A percentile compares a stretch with the other conserved stretches of the same genome.
phyloP scores from a whole-genome alignment of 2,797 vertebrate genomes.

The Xiphorhynchus erythropygius region DNA sequence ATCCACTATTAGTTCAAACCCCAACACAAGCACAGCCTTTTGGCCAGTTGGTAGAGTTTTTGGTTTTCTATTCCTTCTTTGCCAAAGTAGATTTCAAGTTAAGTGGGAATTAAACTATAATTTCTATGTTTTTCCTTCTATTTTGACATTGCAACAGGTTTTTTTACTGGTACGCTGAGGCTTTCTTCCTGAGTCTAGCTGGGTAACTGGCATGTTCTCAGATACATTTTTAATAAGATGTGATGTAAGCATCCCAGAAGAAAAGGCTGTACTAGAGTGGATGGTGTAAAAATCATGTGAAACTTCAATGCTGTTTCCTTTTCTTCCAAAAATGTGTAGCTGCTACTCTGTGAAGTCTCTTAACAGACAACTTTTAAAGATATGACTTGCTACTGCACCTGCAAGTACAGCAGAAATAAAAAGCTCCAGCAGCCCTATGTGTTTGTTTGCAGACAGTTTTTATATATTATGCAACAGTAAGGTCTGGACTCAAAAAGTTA shows the following conservation, averaged over 20 bases:
- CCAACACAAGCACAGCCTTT: rapidly evolving
- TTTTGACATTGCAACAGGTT: not conserved
- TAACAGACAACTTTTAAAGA: not conserved
- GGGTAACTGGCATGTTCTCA: not conserved
- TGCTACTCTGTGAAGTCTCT: not conserved
- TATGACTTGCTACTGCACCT: not conserved
- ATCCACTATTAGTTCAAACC: not conserved
- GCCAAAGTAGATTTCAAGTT: not conserved
- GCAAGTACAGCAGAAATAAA: not conserved
- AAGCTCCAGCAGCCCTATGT: not conserved
- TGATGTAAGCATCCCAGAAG: not conserved
- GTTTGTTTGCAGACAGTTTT: not conserved
- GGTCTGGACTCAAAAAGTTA: not conserved
- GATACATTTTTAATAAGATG: not conserved
- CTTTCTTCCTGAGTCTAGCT: not conserved
- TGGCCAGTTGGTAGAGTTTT: not conserved
- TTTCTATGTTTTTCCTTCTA: not conserved
- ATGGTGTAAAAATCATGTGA: not conserved
- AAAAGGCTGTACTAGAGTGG: not conserved
- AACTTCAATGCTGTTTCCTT: not conserved
- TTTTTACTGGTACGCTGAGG: not conserved
- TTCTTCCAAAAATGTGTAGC: not conserved
- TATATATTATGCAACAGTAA: not conserved
- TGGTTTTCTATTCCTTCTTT: not conserved
- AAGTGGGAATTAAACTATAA: rapidly evolving